A percentile compares a stretch with the other conserved stretches of the same genome.
Evolutionary conservation across 1,140 invertebrate genomes (phyloP).

Genomic region (Mycetomoellerius zeteki): DNA sequence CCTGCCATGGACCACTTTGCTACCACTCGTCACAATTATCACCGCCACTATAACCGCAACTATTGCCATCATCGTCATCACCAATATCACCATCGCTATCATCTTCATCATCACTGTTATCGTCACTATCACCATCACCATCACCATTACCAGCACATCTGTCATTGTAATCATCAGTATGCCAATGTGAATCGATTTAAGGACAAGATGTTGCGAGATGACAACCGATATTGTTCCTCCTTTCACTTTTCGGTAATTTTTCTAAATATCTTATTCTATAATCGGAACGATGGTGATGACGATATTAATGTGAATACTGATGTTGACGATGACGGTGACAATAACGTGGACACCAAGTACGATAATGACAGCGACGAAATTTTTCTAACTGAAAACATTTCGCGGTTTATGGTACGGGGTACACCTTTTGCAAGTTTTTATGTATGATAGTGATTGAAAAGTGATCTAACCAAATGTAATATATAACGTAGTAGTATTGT

Average conservation of each 20-base stretch:
- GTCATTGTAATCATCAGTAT: constrained; percentile 69
- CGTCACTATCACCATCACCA: constrained; percentile 64
- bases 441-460: constrained; percentile 83
- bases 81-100: constrained; percentile 43
- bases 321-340: constrained; percentile 26
- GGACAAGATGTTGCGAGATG: constrained; percentile 71
- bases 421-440: constrained; percentile 85
- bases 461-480: constrained; percentile 71
- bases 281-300: constrained; percentile 65
- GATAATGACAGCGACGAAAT: constrained; percentile 45
- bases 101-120: constrained; percentile 70
- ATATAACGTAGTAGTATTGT: constrained; percentile 74
- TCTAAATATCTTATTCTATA: constrained; percentile 76
- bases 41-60: constrained; percentile 75
- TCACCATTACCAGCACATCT: constrained; percentile 73
- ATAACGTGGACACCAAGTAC: constrained; percentile 21
- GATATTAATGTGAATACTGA: constrained; percentile 18
- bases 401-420: constrained; percentile 79
- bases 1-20: constrained; percentile 80
- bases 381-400: constrained; percentile 78
- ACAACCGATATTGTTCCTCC: constrained; percentile 73
- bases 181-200: constrained; percentile 75
- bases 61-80: constrained; percentile 74
- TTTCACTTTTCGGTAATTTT: constrained; percentile 80
- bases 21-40: constrained; percentile 49